Base-by-base conservation (phyloP, 2,888 invertebrate species). In the Salticus scenicus region DNA sequence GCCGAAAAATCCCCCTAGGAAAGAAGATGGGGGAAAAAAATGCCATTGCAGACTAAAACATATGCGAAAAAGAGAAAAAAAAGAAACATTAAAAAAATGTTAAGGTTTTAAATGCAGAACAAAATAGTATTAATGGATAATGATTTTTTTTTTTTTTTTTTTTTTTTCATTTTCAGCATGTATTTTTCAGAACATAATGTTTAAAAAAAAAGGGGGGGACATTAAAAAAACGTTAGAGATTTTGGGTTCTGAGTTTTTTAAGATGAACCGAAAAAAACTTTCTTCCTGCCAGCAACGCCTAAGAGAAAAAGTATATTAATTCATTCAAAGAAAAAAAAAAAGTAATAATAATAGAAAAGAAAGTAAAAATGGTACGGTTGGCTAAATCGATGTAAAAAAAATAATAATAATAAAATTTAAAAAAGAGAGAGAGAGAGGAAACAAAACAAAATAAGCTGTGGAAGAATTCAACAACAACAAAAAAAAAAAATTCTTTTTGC, bases 361-460 rank as follows among this genome's bases (percentile, higher is more conserved):
- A n/a, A 24, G 57, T 57, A 28, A 33, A 63, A 28, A 33, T 70
- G 77, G 67, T 63, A 73, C 72, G 83, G 83, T 84, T 78, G 71
- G 83, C 47, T 84, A 77, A 84, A 63, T 77, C 67, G 57, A 41
- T 69, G 63, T 31, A 72, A 33, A 28, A 82, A 72, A 67, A 66
- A 77, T 30, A 71, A n/a, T n/a, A n/a, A n/a, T n/a, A n/a, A n/a
- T n/a, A n/a, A n/a, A n/a, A n/a, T n/a, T n/a, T n/a, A 83, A 76
- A 27, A 64, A 33, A 63, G 64, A n/a, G 27, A 42, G 30, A 57
- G 17, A 51, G 27, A 47, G 66, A 41, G 57, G 24, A 30, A 27
- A n/a, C 66, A 28, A 57, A 42, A 33, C 42, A 4, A 28, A 51
- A 51, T 27, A n/a, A n/a, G n/a, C n/a, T n/a, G n/a, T n/a, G n/a